A percentile compares a stretch with the other conserved stretches of the same genome.
phyloP scores from a whole-genome alignment of 2,113 vertebrate species.

The Trichechus manatus region DNA sequence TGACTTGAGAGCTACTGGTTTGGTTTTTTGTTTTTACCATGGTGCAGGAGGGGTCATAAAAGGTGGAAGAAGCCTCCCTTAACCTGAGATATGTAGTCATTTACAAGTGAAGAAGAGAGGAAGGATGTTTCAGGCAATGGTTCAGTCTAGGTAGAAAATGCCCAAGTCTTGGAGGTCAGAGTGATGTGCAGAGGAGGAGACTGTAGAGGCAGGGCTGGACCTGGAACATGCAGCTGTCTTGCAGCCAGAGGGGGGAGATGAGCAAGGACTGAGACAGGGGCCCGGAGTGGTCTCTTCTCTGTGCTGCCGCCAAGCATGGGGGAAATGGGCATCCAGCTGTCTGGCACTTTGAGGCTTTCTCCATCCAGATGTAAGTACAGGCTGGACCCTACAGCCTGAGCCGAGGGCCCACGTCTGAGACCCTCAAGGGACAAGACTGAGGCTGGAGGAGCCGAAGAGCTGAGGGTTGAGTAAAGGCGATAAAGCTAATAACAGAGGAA shows the following conservation, averaged over 20 bases:
- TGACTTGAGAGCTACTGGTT: background rate
- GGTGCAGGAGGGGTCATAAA: background rate
- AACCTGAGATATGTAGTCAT: background rate
- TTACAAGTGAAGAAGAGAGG: background rate
- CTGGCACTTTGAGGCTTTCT: background rate
- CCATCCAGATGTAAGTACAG: background rate
- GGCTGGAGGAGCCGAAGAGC: background rate
- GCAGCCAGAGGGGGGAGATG: background rate
- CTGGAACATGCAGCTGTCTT: background rate
- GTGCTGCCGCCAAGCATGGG: background rate
- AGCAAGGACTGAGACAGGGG: background rate
- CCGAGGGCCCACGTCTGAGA: background rate
- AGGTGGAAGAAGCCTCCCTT: background rate
- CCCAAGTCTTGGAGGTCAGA: background rate
- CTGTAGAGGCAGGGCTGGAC: background rate
- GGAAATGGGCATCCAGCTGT: background rate
- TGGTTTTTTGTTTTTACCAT: background rate
- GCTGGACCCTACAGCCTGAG: background rate
- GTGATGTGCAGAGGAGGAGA: background rate
- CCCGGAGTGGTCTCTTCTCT: background rate
- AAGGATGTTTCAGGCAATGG: background rate
- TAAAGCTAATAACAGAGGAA: background rate
- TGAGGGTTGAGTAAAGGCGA: background rate
- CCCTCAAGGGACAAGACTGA: background rate
- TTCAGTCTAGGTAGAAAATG: slow-evolving; percentile 5